A percentile compares a stretch with the other conserved stretches of the same genome.
These are phyloP conservation scores for Acanthornis magna DNA, from an alignment of 2,797 vertebrate genomes.

Conservation along the genomic window DNA sequence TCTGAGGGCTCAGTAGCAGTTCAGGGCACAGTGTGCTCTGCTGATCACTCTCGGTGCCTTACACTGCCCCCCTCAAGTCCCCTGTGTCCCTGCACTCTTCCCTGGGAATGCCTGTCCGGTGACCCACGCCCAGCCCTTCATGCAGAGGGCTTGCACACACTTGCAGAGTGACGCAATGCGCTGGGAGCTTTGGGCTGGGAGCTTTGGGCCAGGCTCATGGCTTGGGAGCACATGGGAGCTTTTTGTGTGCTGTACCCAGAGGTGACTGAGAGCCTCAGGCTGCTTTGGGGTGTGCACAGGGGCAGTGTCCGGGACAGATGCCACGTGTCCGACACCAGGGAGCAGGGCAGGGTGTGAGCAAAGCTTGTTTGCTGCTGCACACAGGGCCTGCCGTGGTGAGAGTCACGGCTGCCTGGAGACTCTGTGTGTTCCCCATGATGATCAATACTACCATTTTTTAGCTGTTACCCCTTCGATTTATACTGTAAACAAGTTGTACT, in stretches of 20 bases:
- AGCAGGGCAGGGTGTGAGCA: neutral
- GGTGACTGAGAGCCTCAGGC: neutral
- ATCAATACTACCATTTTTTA: neutral
- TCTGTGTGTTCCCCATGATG: neutral
- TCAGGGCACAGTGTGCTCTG: fast-evolving
- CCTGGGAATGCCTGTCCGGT: neutral
- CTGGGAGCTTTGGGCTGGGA: neutral
- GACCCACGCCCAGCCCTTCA: neutral
- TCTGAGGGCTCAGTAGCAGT: neutral
- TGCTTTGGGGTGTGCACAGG: neutral
- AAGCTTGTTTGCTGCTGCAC: neutral
- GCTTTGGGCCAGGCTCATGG: neutral
- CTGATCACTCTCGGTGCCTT: neutral
- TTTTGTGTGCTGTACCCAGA: neutral
- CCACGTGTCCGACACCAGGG: fast-evolving
- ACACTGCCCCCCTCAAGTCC: fast-evolving
- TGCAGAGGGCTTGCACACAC: fast-evolving
- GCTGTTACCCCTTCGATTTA: neutral
- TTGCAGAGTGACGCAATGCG: neutral
- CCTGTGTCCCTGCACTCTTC: fast-evolving
- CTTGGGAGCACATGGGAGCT: neutral
- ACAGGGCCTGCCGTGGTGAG: fast-evolving
- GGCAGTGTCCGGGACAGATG: fast-evolving
- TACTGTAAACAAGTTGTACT: neutral
- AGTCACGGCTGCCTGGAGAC: neutral